Conservation (phyloP, 2,888 invertebrate genomes). For the Ichneumoninae sp. region DNA sequence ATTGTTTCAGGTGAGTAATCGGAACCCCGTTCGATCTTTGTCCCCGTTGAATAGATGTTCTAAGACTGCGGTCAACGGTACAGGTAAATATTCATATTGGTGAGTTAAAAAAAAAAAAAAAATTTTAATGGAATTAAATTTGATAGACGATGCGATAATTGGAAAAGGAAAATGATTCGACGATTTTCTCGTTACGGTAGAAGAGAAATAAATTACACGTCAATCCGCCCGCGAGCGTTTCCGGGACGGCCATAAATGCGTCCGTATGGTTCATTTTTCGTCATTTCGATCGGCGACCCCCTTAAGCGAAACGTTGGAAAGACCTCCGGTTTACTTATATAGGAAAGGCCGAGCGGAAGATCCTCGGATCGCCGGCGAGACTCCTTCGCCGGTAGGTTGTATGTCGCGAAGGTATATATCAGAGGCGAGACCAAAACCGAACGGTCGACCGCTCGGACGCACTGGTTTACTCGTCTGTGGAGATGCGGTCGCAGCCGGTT, state of each 20-base stretch:
- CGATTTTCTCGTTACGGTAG: neutral
- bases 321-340: slow-evolving; percentile 17
- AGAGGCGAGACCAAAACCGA: slow-evolving; percentile 60
- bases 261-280: neutral
- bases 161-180: neutral
- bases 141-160: neutral
- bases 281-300: slow-evolving; percentile 20
- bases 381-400: slow-evolving; percentile 27
- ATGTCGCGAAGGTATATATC: slow-evolving; percentile 34
- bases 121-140: neutral
- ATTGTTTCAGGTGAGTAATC: slow-evolving; percentile 57
- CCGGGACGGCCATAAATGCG: neutral
- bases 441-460: slow-evolving; percentile 41
- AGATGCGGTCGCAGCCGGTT: slow-evolving; percentile 67
- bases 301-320: slow-evolving; percentile 19
- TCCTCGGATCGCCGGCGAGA: slow-evolving; percentile 39
- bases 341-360: slow-evolving; percentile 30
- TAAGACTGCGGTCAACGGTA: neutral
- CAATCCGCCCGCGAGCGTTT: neutral
- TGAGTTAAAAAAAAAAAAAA: neutral
- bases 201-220: neutral
- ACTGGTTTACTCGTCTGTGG: slow-evolving; percentile 55
- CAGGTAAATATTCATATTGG: neutral
- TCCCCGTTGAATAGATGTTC: neutral
- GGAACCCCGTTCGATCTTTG: neutral